Evolutionary conservation across 2,888 invertebrate species (phyloP).

Genomic region (Cephalotes varians): DNA sequence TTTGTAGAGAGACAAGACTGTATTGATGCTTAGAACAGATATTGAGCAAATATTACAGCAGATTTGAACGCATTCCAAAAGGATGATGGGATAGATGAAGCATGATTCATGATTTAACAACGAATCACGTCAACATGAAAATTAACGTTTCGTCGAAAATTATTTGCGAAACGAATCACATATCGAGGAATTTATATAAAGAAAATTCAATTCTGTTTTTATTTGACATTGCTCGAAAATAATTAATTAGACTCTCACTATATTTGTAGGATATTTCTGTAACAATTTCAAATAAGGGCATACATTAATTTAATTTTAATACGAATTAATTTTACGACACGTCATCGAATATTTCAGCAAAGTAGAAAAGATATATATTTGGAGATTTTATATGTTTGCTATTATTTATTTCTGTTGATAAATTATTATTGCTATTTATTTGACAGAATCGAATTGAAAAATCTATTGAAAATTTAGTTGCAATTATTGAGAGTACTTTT

Average conservation of each 20-base stretch:
- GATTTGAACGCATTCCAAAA: constrained; percentile 44
- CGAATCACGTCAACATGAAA: constrained; percentile 25
- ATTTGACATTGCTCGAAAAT: background rate
- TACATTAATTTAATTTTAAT: background rate
- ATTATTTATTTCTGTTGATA: background rate
- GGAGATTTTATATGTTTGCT: background rate
- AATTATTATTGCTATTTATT: constrained; percentile 29
- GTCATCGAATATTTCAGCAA: background rate
- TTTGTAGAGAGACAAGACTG: background rate
- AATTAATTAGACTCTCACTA: background rate
- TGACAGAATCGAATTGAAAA: background rate
- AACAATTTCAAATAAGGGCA: background rate
- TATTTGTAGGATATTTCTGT: background rate
- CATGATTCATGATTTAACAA: constrained; percentile 10
- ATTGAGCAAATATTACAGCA: no score
- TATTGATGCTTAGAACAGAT: constrained; percentile 26
- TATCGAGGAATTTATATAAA: background rate
- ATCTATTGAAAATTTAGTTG: background rate
- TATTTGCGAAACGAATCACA: constrained; percentile 1
- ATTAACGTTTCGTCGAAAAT: constrained; percentile 16
- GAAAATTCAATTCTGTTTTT: background rate
- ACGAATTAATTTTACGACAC: background rate
- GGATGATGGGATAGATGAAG: background rate
- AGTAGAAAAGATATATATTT: constrained; percentile 7
- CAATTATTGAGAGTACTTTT: background rate